phyloP scores from a whole-genome alignment of 2,888 invertebrate species.

The Ichneumon xanthorius region DNA sequence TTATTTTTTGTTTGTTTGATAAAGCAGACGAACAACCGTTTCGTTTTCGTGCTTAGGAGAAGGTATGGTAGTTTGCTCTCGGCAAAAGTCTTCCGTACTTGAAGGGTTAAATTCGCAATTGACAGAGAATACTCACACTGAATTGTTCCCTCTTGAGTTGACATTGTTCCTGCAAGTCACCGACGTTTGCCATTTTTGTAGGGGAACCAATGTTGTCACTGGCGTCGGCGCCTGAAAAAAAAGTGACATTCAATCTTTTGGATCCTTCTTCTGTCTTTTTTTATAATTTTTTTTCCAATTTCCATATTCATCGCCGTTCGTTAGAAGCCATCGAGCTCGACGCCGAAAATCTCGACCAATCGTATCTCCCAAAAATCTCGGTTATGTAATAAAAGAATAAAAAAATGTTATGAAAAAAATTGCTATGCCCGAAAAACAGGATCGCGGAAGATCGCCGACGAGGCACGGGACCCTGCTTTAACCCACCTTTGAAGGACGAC shows the following conservation, averaged over 20 bases:
- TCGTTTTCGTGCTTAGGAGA: too few species aligned
- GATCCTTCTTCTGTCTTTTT: slow-evolving; percentile 2
- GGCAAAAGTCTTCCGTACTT: too few species aligned
- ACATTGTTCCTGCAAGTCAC: slow-evolving; percentile 83
- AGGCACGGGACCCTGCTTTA: slow-evolving; percentile 23
- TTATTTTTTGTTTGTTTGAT: too few species aligned
- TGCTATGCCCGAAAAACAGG: neutral
- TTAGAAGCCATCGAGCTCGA: neutral
- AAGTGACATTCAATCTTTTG: neutral
- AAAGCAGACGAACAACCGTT: too few species aligned
- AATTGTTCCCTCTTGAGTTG: slow-evolving; percentile 81
- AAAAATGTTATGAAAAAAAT: slow-evolving; percentile 57
- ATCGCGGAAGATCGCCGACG: slow-evolving; percentile 3
- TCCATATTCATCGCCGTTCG: neutral
- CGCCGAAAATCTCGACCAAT: neutral
- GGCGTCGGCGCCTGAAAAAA: slow-evolving; percentile 85
- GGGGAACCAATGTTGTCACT: slow-evolving; percentile 87
- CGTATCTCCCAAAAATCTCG: neutral
- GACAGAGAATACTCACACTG: slow-evolving; percentile 75
- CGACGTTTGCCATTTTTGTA: slow-evolving; percentile 81
- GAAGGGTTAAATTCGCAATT: neutral
- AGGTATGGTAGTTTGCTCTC: too few species aligned
- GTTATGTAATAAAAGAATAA: neutral
- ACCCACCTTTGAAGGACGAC: slow-evolving; percentile 79
- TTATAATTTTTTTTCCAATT: slow-evolving; percentile 22